phyloP scores from a whole-genome alignment of 2,113 vertebrate genomes.

The Oceanodroma tethys region DNA sequence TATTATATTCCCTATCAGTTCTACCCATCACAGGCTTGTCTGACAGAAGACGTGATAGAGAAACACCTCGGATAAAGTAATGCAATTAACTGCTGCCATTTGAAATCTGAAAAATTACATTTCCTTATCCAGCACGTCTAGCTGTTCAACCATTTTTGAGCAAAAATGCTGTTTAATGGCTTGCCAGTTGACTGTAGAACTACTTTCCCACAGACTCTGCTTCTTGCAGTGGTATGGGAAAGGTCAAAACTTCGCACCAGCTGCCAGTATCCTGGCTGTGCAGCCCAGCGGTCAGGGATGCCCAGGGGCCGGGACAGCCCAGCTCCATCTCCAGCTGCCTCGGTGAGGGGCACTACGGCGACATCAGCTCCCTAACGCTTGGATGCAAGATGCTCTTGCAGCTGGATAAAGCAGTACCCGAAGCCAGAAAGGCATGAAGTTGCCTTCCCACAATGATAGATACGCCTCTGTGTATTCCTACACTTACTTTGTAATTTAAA shows the following conservation, averaged over 20 bases:
- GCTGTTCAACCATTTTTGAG: neutral
- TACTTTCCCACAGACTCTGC: neutral
- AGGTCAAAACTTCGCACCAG: neutral
- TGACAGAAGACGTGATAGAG: neutral
- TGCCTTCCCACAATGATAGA: neutral
- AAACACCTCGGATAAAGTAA: slow-evolving; percentile 16
- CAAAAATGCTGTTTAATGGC: neutral
- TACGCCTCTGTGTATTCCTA: neutral
- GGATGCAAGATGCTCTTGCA: neutral
- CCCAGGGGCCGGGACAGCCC: neutral
- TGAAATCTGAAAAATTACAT: slow-evolving; percentile 13
- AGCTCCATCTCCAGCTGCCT: neutral
- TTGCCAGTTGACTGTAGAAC: neutral
- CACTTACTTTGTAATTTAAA: neutral
- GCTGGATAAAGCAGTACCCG: neutral
- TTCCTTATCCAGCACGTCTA: neutral
- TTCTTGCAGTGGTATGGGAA: neutral
- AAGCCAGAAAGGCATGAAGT: neutral
- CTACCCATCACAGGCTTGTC: neutral
- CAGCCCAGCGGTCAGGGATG: neutral
- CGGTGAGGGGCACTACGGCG: rapidly evolving
- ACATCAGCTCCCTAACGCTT: too few relatives aligned
- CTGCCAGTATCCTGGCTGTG: rapidly evolving
- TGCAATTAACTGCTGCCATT: slow-evolving; percentile 17
- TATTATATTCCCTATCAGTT: slow-evolving; percentile 28